Conservation (phyloP, 1,140 invertebrate genomes). For the Heterodera schachtii region DNA sequence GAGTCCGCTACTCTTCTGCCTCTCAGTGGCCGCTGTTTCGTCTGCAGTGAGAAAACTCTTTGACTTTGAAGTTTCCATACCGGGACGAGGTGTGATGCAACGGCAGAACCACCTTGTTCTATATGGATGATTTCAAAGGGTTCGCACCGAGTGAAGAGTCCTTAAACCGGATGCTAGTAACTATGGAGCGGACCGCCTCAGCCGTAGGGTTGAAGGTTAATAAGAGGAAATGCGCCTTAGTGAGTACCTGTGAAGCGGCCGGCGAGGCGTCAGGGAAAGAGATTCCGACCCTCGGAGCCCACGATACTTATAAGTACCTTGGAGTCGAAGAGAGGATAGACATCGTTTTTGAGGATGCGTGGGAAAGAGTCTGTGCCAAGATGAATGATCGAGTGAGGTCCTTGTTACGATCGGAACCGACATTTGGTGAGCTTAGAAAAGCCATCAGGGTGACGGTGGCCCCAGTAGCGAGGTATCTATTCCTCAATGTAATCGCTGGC, state of each 20-base stretch:
- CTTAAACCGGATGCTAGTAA: slow-evolving; percentile 2
- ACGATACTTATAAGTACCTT: slow-evolving; percentile 33
- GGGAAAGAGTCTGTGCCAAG: slow-evolving; percentile 24
- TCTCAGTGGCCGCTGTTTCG: no score
- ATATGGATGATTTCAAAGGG: slow-evolving; percentile 49
- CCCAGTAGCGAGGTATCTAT: slow-evolving; percentile 30
- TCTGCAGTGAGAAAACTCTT: slow-evolving; percentile 31
- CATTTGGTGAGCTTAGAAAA: slow-evolving; percentile 3
- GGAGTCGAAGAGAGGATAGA: slow-evolving; percentile 39
- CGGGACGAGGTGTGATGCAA: neutral
- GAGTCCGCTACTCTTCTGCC: slow-evolving; percentile 45
- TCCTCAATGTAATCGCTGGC: slow-evolving; percentile 29
- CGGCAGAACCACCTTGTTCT: slow-evolving; percentile 39
- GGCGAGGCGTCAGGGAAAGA: neutral
- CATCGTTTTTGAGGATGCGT: slow-evolving; percentile 10
- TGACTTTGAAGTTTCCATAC: neutral
- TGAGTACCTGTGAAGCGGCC: no score
- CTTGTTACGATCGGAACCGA: slow-evolving; percentile 30
- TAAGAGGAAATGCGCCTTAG: slow-evolving; percentile 36
- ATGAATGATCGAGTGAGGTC: neutral
- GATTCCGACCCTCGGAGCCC: slow-evolving; percentile 11
- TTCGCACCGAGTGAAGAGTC: neutral
- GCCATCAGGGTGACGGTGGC: slow-evolving; percentile 31
- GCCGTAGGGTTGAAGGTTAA: slow-evolving; percentile 39
- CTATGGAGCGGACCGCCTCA: neutral